Percentiles rank a stretch among this genome's conserved stretches.
These are phyloP conservation scores for Dione juno DNA, from an alignment of 2,888 invertebrate species.

Conservation along the genomic window DNA sequence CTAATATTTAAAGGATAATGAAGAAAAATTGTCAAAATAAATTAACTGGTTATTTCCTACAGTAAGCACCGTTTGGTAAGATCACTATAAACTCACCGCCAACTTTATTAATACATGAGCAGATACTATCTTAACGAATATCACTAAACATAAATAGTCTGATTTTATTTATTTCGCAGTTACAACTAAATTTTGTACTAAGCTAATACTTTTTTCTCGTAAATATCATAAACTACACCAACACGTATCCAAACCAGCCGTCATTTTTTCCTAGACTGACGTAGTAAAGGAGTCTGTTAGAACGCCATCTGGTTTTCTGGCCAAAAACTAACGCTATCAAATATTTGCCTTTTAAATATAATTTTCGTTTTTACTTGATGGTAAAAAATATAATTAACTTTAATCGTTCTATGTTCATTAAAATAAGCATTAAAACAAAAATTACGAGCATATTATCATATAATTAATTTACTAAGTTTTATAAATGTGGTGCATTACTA, in stretches of 20 bases:
- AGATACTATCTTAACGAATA: slow-evolving; percentile 61
- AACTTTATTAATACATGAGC: slow-evolving; percentile 76
- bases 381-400: slow-evolving; percentile 8
- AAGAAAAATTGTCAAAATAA: slow-evolving; percentile 31
- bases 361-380: slow-evolving; percentile 25
- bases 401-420: slow-evolving; percentile 31
- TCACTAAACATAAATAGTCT: slow-evolving; percentile 67
- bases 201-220: slow-evolving; percentile 77
- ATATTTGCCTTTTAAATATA: slow-evolving; percentile 49
- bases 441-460: slow-evolving; percentile 9
- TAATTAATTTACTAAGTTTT: slow-evolving; percentile 58
- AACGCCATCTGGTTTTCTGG: slow-evolving; percentile 67
- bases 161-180: slow-evolving; percentile 56
- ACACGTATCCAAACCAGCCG: slow-evolving; percentile 82
- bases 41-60: slow-evolving; percentile 32
- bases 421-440: neutral
- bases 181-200: slow-evolving; percentile 67
- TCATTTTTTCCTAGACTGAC: slow-evolving; percentile 83
- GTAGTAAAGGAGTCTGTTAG: slow-evolving; percentile 59
- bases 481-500: slow-evolving; percentile 81
- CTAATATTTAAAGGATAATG: slow-evolving; percentile 41
- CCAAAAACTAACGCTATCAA: slow-evolving; percentile 51
- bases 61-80: slow-evolving; percentile 22
- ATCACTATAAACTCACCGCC: slow-evolving; percentile 61
- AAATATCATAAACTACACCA: slow-evolving; percentile 83